A percentile compares a stretch with the other conserved stretches of the same genome.
Conservation (phyloP, 92 coral and sea anemone genomes). For the Paragorgia papillata region DNA sequence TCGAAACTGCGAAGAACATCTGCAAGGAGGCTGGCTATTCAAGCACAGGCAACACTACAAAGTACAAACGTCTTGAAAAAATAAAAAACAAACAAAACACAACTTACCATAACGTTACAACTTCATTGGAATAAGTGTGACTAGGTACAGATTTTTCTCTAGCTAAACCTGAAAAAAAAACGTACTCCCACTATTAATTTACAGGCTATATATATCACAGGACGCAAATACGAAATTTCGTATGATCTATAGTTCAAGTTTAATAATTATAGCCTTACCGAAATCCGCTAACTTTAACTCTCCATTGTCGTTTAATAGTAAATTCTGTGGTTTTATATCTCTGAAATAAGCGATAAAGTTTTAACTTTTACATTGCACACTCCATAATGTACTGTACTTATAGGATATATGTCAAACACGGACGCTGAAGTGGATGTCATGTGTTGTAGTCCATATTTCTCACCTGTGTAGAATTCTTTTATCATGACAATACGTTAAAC, state of each 20-base stretch:
- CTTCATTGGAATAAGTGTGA: constrained; percentile 95
- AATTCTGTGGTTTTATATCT: constrained; percentile 96
- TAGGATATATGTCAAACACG: too few species aligned
- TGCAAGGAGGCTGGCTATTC: too few species aligned
- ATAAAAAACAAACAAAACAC: neutral
- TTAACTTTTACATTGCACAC: too few species aligned
- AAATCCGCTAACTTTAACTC: constrained; percentile 96
- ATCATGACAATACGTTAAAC: constrained; percentile 87
- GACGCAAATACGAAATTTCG: too few species aligned
- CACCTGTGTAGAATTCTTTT: constrained; percentile 95
- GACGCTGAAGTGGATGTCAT: too few species aligned
- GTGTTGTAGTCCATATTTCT: neutral
- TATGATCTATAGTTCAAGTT: too few species aligned
- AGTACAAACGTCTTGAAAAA: neutral
- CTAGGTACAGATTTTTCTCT: constrained; percentile 98
- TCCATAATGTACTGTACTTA: too few species aligned
- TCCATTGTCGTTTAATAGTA: constrained; percentile 84
- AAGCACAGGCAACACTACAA: too few species aligned
- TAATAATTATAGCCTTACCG: constrained; percentile 65
- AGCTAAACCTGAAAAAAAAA: constrained; percentile 81
- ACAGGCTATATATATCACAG: too few species aligned
- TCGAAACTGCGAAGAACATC: too few species aligned
- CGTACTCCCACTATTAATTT: too few species aligned
- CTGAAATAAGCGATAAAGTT: constrained; percentile 35
- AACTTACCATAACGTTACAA: constrained; percentile 93